Evolutionary conservation across 2,113 vertebrate species (phyloP), one percentile per base, ranked within the genome.

Genomic region (Hemiscyllium ocellatum): DNA sequence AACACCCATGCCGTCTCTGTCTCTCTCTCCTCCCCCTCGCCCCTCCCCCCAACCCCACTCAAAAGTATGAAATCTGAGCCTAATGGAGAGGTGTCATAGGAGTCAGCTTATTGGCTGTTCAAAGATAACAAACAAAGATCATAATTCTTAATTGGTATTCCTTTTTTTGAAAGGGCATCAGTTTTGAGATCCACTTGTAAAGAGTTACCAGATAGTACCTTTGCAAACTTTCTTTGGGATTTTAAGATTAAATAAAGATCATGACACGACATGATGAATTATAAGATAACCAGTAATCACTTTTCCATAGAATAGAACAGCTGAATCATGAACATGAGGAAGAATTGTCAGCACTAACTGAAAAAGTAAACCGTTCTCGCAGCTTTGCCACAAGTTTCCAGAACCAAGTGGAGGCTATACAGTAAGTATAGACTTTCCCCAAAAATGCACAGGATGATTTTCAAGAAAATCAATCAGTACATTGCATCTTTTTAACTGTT

Each of bases 271-370:
- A 33, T 26, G 42, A 2, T 89, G 78, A 61, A 94, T n/a, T 29
- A 19, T 12, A 78, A 4, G 89, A 50, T 94, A 89, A 96, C 78
- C 86, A 96, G 76, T 87, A 93, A 1, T 68, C 96, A 96, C 26
- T 96, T 33, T 89, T 86, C 2, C 24, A 42, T 22, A 98, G 98
- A 95, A 96, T 97, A 80, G 97, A 97, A 83, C 96, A 97, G 95
- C 96, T 98, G 3, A 96, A 98, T 96, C 96, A 96, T 96, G 97
- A 97, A 96, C 97, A 97, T 96, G 97, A 97, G 96, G 97, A 97
- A 96, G 97, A 98, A 97, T 89, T 98, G 98, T 97, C 97, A 96
- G 96, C 97, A 96, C 97, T 98, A 96, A 97, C 96, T 0, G 96
- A 96, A 42, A 97, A 98, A 97, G 96, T 97, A 33, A 97, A 76